Percentiles rank a stretch among this genome's conserved stretches.
These are phyloP conservation scores for Eupithecia subfuscata DNA, from an alignment of 2,888 invertebrate genomes.

Conservation along the genomic window DNA sequence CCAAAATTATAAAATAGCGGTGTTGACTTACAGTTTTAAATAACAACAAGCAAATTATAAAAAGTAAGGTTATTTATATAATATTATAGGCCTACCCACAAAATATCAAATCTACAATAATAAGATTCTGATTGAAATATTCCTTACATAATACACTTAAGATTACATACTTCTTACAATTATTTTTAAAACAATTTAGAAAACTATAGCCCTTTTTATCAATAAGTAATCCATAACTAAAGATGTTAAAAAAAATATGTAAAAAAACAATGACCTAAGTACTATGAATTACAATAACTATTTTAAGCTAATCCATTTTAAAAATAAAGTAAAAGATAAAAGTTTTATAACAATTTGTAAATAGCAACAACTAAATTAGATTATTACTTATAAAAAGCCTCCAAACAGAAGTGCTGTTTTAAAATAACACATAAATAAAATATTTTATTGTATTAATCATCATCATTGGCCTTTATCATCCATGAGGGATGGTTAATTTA, in stretches of 20 bases:
- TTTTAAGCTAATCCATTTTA: conserved; percentile 48
- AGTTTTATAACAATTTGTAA: conserved; percentile 76
- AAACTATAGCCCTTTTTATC: conserved; percentile 41
- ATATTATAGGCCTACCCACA: conserved; percentile 34
- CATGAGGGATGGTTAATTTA: neutral
- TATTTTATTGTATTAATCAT: conserved; percentile 34
- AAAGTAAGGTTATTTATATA: conserved; percentile 19
- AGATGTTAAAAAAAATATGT: conserved; percentile 37
- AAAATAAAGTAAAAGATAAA: conserved; percentile 65
- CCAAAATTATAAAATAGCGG: conserved; percentile 25
- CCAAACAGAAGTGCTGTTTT: conserved; percentile 67
- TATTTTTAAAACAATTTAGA: conserved; percentile 36
- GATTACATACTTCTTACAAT: conserved; percentile 33
- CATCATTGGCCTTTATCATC: neutral
- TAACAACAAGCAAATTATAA: conserved; percentile 30
- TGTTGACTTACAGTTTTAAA: conserved; percentile 27
- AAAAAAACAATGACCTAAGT: conserved; percentile 39
- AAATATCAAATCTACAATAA: conserved; percentile 42
- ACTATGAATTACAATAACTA: conserved; percentile 30
- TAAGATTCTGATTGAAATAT: conserved; percentile 42
- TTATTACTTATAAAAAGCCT: conserved; percentile 65
- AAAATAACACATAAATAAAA: conserved; percentile 67
- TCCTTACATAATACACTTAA: conserved; percentile 29
- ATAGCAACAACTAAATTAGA: conserved; percentile 75
- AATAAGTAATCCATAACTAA: conserved; percentile 23